phyloP scores from a whole-genome alignment of 2,797 vertebrate species.

The Limnodromus scolopaceus region DNA sequence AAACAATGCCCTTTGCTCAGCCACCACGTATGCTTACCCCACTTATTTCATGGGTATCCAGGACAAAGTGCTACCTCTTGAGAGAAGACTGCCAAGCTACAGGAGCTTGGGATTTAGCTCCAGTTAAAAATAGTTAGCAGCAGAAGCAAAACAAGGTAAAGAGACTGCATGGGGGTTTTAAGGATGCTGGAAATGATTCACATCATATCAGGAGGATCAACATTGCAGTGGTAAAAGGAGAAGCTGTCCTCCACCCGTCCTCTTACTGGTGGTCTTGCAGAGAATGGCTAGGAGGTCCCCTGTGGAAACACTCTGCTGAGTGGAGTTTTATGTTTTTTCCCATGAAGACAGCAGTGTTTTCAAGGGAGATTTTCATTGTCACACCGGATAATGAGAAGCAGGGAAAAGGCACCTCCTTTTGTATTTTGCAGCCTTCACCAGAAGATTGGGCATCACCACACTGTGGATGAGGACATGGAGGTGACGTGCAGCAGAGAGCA shows the following conservation, averaged over 20 bases:
- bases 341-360: not conserved
- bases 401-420: not conserved
- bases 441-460: not conserved
- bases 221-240: not conserved
- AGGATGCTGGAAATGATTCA: not conserved
- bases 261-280: not conserved
- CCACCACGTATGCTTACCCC: not conserved
- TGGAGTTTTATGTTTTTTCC: not conserved
- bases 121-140: not conserved
- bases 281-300: not conserved
- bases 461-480: accelerated
- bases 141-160: not conserved
- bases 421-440: not conserved
- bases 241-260: not conserved
- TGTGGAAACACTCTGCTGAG: not conserved
- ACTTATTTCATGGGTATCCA: not conserved
- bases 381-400: not conserved
- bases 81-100: not conserved
- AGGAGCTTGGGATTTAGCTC: not conserved
- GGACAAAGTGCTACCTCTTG: not conserved
- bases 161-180: not conserved
- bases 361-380: not conserved
- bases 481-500: not conserved
- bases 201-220: not conserved
- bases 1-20: not conserved